These are phyloP conservation scores for Aproaerema taeniolella DNA, from an alignment of 2,888 invertebrate species.

Conservation along the genomic window DNA sequence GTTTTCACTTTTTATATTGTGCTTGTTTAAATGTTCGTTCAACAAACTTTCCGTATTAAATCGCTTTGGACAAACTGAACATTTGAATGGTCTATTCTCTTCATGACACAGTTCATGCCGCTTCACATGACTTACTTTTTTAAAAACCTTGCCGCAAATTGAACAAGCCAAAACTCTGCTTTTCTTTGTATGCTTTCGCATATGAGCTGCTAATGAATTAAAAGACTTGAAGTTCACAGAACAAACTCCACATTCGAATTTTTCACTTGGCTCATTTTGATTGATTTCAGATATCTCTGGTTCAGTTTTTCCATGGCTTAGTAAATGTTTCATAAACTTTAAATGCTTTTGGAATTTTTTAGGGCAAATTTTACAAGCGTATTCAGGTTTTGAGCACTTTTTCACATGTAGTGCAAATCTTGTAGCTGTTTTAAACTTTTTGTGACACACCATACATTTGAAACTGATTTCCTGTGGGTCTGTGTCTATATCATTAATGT, in stretches of 20 bases:
- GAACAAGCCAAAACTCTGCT: constrained; percentile 37
- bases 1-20: too few species aligned
- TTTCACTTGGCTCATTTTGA: constrained; percentile 19
- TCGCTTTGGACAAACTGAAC: constrained; percentile 48
- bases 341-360: constrained; percentile 31
- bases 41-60: constrained; percentile 42
- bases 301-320: constrained; percentile 21
- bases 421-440: constrained; percentile 12
- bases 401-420: constrained; percentile 28
- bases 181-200: constrained; percentile 51
- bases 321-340: constrained; percentile 37
- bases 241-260: constrained; percentile 43
- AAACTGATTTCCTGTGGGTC: background rate
- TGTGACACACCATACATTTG: constrained; percentile 9
- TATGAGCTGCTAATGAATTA: constrained; percentile 59
- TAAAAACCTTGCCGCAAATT: constrained; percentile 28
- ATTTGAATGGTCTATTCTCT: constrained; percentile 52
- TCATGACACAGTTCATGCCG: constrained; percentile 60
- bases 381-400: constrained; percentile 25
- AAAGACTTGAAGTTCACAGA: constrained; percentile 40
- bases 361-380: constrained; percentile 36
- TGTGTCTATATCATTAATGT: background rate
- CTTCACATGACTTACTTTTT: constrained; percentile 13
- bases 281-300: constrained; percentile 10
- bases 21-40: constrained; percentile 53